Conservation (phyloP, 2,797 vertebrate genomes). For the Brachymystax lenok region DNA sequence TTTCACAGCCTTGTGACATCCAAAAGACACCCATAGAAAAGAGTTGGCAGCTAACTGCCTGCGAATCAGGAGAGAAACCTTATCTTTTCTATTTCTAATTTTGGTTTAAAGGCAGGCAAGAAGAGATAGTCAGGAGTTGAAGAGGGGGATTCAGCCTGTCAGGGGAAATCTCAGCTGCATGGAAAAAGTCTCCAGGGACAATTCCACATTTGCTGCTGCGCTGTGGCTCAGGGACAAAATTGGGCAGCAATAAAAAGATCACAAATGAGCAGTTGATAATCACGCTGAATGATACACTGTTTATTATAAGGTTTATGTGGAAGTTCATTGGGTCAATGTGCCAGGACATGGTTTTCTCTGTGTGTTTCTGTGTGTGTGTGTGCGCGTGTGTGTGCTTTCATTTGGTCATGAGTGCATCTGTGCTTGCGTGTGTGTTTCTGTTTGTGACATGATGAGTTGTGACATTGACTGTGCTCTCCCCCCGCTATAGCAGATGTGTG, state of each 20-base stretch:
- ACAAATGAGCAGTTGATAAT: slow-evolving; percentile 55
- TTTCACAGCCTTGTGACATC: slow-evolving; percentile 65
- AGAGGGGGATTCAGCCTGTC: slow-evolving; percentile 70
- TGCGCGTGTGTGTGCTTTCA: not conserved
- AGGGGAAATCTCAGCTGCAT: slow-evolving; percentile 74
- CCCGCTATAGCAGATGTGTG: slow-evolving; percentile 75
- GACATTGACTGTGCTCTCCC: slow-evolving; percentile 8
- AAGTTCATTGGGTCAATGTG: not conserved
- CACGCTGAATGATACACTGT: slow-evolving; percentile 25
- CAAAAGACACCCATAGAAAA: slow-evolving; percentile 58
- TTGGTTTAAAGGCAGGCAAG: slow-evolving; percentile 58
- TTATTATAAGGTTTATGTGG: slow-evolving; percentile 43
- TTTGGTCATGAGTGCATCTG: not conserved
- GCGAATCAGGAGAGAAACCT: slow-evolving; percentile 41
- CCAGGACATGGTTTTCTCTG: not conserved
- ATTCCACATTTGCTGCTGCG: slow-evolving; percentile 63
- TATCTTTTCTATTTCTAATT: slow-evolving; percentile 63
- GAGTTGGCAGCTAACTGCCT: slow-evolving; percentile 42
- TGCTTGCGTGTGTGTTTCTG: not conserved
- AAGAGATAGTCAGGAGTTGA: slow-evolving; percentile 59
- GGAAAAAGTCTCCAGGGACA: slow-evolving; percentile 70
- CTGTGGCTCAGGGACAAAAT: slow-evolving; percentile 65
- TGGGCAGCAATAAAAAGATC: slow-evolving; percentile 28
- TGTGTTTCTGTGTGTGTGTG: not conserved
- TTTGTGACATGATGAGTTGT: not conserved